phyloP scores from a whole-genome alignment of 2,797 vertebrate genomes.

The Sphaeramia orbicularis region DNA sequence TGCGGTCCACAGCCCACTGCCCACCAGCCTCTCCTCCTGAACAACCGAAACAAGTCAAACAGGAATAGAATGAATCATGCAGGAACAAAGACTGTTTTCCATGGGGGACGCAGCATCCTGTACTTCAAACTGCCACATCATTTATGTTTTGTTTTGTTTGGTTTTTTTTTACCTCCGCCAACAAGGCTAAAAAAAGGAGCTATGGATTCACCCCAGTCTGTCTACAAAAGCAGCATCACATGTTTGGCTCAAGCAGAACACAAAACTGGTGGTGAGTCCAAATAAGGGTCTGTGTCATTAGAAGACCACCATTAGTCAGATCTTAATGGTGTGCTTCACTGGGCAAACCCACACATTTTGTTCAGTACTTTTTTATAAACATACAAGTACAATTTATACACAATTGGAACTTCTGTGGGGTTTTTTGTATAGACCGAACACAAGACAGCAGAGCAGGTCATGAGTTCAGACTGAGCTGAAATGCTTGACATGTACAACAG shows the following conservation, averaged over 20 bases:
- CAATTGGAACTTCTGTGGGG: too few species aligned
- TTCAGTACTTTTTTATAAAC: too few species aligned
- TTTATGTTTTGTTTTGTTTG: too few species aligned
- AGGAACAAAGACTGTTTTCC: conserved; percentile 14
- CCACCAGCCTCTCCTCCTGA: conserved; percentile 48
- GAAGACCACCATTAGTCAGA: conserved; percentile 29
- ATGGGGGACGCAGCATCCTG: conserved; percentile 29
- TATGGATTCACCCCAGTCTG: conserved; percentile 25
- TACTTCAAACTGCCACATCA: conserved; percentile 30
- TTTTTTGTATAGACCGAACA: too few species aligned
- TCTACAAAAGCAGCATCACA: conserved; percentile 15
- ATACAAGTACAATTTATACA: too few species aligned
- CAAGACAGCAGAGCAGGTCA: too few species aligned
- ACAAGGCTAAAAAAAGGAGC: conserved; percentile 20
- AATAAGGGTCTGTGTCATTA: conserved; percentile 26
- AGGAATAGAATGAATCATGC: conserved; percentile 48
- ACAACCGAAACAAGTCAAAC: conserved; percentile 37
- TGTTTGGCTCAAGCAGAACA: conserved; percentile 19
- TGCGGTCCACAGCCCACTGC: conserved; percentile 32
- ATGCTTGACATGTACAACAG: too few species aligned
- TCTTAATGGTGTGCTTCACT: not conserved
- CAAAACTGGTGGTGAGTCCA: conserved; percentile 13
- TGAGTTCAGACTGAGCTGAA: too few species aligned
- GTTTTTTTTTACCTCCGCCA: conserved; percentile 23
- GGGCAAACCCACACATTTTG: not conserved